Base-by-base conservation (phyloP, 35 echinoderm and acorn worm genomes). In the Acanthaster planci region DNA sequence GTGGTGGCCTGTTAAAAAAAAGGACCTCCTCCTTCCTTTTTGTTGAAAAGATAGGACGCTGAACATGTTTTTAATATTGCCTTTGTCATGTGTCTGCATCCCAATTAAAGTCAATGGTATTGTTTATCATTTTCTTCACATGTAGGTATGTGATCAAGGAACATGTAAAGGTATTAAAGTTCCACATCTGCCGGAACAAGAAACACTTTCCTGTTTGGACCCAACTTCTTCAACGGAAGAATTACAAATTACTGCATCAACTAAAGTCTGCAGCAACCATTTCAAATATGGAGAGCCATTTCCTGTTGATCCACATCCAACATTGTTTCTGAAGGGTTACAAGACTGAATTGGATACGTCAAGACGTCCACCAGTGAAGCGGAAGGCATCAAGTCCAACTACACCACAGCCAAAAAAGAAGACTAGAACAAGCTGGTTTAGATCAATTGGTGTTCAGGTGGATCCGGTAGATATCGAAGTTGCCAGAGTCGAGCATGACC, bases 261-360 rank as follows among this genome's bases (percentile, higher is more conserved):
- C 90, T 18, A 39, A 5, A 55, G 79, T 87, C 39, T 92, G 90
- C 84, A 92, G 90, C 79, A 92, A 92, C 79, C 90, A 92, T 35
- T 92, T 92, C 35, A 38, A 82, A 53, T 40, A 82, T 87, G 90
- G 84, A 19, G 84, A 92, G 67, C 90, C 90, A 37, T 92, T 55
- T 87, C 55, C 40, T n/a, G 52, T 52, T 56, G 78, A 87, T 34
- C 84, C 51, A 10, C 77, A 86, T 60, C 90, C 90, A 30, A 14
- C 85, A 21, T 51, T 87, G 8, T 87, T 78, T 38, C 21, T 87
- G 52, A 87, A 78, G 30, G 85, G 85, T 21, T 87, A 87, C 38
- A 76, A 79, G 12, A 2, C 32, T 16, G n/a, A n/a, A n/a, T 75
- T 75, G 15, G 67, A 50, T 68, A 87, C 85, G 1, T 75, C 76